Evolutionary conservation across 2,113 vertebrate species (phyloP).

Genomic region (Centropus bengalensis): DNA sequence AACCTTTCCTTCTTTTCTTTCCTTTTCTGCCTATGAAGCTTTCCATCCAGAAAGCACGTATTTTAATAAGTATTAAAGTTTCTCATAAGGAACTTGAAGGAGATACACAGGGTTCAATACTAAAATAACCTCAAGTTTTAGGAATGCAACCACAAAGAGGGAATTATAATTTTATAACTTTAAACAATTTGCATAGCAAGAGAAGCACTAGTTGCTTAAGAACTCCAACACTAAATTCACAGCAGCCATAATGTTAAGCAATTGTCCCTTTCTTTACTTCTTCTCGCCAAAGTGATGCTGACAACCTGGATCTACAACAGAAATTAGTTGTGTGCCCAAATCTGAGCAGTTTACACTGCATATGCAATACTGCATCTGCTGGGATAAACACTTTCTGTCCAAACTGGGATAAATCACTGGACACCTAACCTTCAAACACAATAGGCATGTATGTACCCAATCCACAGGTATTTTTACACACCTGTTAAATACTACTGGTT

Average conservation of each 20-base stretch:
- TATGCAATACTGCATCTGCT: neutral
- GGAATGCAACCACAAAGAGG: neutral
- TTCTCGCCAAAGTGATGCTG: neutral
- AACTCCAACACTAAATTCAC: neutral
- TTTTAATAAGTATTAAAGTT: neutral
- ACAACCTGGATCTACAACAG: neutral
- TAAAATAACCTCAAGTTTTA: neutral
- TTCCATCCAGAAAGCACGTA: neutral
- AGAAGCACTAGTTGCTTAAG: neutral
- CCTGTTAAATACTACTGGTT: neutral
- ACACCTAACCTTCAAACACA: neutral
- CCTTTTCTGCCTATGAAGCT: neutral
- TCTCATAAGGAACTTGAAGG: neutral
- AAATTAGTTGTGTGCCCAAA: fast-evolving
- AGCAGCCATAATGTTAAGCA: neutral
- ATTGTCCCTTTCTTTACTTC: neutral
- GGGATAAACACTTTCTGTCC: neutral
- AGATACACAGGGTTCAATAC: neutral
- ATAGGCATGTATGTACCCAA: neutral
- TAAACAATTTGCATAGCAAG: neutral
- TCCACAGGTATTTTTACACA: neutral
- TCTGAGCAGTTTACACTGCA: neutral
- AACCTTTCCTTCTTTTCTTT: conserved; percentile 60
- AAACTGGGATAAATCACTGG: neutral
- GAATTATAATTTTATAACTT: neutral